Conservation (phyloP, 2,113 vertebrate genomes). For the Oxygymnocypris stewartii region DNA sequence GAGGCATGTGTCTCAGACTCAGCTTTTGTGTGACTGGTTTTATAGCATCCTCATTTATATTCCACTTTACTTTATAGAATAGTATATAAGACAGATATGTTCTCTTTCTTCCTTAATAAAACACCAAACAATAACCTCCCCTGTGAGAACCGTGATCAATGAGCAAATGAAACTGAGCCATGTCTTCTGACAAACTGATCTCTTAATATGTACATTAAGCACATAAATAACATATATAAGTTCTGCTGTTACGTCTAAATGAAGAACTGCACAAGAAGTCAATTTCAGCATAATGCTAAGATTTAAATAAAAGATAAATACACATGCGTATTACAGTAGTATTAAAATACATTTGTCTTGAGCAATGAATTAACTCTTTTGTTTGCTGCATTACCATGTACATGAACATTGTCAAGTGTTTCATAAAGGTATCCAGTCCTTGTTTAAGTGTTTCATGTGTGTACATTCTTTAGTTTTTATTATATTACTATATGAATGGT, state of each 20-base stretch:
- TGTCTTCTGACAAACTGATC: slow-evolving; percentile 4
- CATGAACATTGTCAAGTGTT: background rate
- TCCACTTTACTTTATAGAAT: background rate
- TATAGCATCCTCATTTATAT: background rate
- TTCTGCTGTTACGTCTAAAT: background rate
- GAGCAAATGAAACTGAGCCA: background rate
- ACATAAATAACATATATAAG: background rate
- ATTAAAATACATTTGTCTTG: background rate
- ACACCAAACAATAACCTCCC: background rate
- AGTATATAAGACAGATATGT: background rate
- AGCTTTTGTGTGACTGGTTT: background rate
- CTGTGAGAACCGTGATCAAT: background rate
- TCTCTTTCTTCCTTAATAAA: background rate
- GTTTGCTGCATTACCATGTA: background rate
- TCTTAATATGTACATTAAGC: background rate
- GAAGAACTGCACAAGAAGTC: background rate
- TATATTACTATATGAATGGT: background rate
- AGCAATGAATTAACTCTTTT: background rate
- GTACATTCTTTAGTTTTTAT: background rate
- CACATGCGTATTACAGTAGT: background rate
- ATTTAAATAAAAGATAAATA: background rate
- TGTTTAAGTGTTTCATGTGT: background rate
- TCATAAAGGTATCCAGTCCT: background rate
- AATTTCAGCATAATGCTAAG: background rate
- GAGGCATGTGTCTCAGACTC: background rate